phyloP scores from a whole-genome alignment of 2,888 invertebrate genomes.

The Stratiomys singularior region DNA sequence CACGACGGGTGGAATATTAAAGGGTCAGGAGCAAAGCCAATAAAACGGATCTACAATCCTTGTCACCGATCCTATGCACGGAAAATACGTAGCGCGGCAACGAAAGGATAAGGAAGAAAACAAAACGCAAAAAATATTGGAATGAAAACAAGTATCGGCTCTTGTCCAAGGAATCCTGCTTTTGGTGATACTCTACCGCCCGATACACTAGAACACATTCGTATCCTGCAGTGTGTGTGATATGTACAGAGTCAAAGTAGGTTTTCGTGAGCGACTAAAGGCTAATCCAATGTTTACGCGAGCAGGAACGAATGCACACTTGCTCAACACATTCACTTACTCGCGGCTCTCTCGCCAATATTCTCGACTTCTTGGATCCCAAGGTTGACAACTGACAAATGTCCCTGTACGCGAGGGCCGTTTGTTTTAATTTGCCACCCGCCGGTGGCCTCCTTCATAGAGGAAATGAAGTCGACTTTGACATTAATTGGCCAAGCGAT shows the following conservation, averaged over 20 bases:
- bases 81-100: not conserved
- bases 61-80: slow-evolving; percentile 34
- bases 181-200: not conserved
- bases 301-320: not conserved
- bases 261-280: slow-evolving; percentile 37
- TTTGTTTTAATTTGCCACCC: slow-evolving; percentile 58
- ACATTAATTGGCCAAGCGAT: slow-evolving; percentile 55
- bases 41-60: slow-evolving; percentile 48
- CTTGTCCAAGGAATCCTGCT: slow-evolving; percentile 10
- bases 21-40: slow-evolving; percentile 47
- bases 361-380: slow-evolving; percentile 6
- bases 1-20: slow-evolving; percentile 46
- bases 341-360: not conserved
- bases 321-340: not conserved
- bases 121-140: not conserved
- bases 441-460: slow-evolving; percentile 54
- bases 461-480: slow-evolving; percentile 56
- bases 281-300: slow-evolving; percentile 38
- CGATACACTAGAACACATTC: slow-evolving; percentile 9
- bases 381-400: slow-evolving; percentile 56
- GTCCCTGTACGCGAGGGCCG: slow-evolving; percentile 56
- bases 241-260: not conserved
- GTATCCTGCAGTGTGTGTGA: slow-evolving; percentile 11
- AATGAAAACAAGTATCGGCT: slow-evolving; percentile 7
- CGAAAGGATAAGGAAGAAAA: not conserved